Conservation (phyloP, 1,140 invertebrate genomes). For the Plodia interpunctella region DNA sequence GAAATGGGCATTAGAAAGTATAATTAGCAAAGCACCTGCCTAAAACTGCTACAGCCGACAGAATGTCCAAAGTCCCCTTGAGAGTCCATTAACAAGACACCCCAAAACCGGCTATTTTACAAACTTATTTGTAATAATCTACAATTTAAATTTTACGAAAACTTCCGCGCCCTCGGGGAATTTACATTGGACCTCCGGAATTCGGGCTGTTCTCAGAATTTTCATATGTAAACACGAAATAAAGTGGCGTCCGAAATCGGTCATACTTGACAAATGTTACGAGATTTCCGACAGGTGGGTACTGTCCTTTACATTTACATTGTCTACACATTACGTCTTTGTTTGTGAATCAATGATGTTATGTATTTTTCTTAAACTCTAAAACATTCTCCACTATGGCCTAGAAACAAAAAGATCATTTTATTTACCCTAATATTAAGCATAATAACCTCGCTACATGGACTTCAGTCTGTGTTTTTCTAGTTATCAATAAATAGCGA, state of each 20-base stretch:
- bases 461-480: too few relatives aligned
- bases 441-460: too few relatives aligned
- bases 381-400: too few relatives aligned
- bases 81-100: conserved; percentile 25
- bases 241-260: not conserved
- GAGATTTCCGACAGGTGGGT: not conserved
- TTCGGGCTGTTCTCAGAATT: conserved; percentile 25
- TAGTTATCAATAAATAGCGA: too few relatives aligned
- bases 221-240: conserved; percentile 30
- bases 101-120: conserved; percentile 26
- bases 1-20: not conserved
- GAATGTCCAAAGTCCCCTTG: not conserved
- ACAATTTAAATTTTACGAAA: conserved; percentile 35
- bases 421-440: too few relatives aligned
- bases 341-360: too few relatives aligned
- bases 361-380: too few relatives aligned
- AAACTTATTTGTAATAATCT: conserved; percentile 40
- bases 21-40: not conserved
- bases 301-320: too few relatives aligned
- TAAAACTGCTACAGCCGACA: not conserved
- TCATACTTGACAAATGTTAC: not conserved
- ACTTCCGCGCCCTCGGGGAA: conserved; percentile 24
- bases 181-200: conserved; percentile 33
- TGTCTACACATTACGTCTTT: too few relatives aligned
- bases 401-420: too few relatives aligned